These are phyloP conservation scores for Serranochromis macrocephalus DNA, from an alignment of 2,113 vertebrate species.

Conservation along the genomic window DNA sequence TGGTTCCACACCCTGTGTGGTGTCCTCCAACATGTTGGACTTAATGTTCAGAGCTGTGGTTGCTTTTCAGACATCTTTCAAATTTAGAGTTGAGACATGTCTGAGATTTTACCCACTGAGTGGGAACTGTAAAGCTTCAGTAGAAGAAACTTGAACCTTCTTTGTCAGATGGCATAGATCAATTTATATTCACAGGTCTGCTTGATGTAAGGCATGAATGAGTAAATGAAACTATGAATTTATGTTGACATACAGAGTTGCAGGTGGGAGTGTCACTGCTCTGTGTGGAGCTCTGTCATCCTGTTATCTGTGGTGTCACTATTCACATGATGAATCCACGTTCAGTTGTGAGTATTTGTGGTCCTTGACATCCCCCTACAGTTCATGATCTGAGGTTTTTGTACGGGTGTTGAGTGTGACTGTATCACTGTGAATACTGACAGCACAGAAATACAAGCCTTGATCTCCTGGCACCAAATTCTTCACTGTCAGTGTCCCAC, in stretches of 20 bases:
- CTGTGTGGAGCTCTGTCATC: neutral
- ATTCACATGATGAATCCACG: accelerated
- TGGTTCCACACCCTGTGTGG: accelerated
- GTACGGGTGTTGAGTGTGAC: accelerated
- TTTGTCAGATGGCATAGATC: neutral
- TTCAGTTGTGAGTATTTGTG: neutral
- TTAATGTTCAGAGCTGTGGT: neutral
- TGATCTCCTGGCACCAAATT: neutral
- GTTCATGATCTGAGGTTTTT: neutral
- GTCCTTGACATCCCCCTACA: accelerated
- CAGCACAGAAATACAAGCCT: conserved; percentile 3
- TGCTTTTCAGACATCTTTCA: neutral
- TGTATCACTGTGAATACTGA: neutral
- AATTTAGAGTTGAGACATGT: neutral
- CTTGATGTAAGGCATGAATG: neutral
- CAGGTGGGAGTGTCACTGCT: neutral
- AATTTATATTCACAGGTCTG: accelerated
- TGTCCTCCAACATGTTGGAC: neutral
- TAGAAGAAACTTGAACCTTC: neutral
- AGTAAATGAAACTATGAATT: neutral
- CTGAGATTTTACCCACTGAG: neutral
- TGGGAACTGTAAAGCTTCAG: neutral
- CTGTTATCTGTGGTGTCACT: neutral
- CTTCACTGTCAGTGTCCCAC: neutral
- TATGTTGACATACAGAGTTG: accelerated